Evolutionary conservation across 2,113 vertebrate genomes (phyloP).

Genomic region (Mustela nigripes): DNA sequence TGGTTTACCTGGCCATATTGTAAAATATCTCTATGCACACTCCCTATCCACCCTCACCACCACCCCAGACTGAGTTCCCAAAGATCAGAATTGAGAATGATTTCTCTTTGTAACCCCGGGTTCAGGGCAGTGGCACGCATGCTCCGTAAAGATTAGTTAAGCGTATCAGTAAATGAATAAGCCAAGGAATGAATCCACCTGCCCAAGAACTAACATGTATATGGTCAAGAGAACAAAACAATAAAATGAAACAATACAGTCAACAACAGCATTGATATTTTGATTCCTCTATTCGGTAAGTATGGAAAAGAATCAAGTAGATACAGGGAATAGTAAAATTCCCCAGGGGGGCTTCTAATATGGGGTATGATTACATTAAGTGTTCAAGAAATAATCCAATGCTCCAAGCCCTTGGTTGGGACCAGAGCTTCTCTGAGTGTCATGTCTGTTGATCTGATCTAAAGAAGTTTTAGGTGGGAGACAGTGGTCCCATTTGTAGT

Average conservation of each 20-base stretch:
- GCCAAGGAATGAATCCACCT: neutral
- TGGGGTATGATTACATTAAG: neutral
- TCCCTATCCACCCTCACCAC: accelerated
- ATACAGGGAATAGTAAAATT: neutral
- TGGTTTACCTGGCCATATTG: neutral
- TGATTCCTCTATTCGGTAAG: neutral
- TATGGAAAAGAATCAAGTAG: neutral
- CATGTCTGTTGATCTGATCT: neutral
- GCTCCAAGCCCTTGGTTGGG: neutral
- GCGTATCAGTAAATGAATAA: neutral
- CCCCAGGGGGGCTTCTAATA: neutral
- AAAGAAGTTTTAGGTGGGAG: neutral
- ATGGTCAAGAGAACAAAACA: neutral
- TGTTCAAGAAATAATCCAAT: neutral
- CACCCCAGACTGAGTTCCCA: neutral
- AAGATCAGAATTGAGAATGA: neutral
- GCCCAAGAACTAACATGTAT: neutral
- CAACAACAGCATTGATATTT: neutral
- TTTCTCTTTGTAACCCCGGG: neutral
- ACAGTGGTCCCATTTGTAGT: no score
- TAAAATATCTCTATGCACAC: neutral
- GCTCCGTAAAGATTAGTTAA: neutral
- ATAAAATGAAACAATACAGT: no score
- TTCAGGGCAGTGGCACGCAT: neutral
- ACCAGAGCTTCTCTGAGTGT: neutral